A percentile compares a stretch with the other conserved stretches of the same genome.
These are phyloP conservation scores for Noctua janthe DNA, from an alignment of 2,888 invertebrate genomes.

Conservation along the genomic window DNA sequence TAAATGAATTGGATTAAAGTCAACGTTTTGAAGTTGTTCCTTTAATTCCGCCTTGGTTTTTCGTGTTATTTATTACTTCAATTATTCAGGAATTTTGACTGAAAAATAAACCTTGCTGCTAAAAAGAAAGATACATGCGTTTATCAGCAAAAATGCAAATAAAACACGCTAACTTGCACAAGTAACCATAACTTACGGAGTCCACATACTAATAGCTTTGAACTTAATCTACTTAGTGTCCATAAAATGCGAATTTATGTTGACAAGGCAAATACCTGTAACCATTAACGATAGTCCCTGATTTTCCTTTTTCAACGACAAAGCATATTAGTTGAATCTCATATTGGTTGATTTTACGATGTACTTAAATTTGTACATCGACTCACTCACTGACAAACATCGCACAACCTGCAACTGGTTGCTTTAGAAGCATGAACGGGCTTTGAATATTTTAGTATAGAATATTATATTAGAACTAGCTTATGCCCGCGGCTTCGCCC, in stretches of 20 bases:
- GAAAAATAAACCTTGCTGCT: neutral
- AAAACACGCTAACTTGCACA: neutral
- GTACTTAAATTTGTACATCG: neutral
- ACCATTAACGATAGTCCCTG: neutral
- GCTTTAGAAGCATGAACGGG: neutral
- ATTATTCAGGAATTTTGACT: neutral
- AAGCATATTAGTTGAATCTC: neutral
- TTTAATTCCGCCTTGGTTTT: slow-evolving; percentile 5
- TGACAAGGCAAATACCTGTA: slow-evolving; percentile 6
- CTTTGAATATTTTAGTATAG: neutral
- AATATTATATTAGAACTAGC: neutral
- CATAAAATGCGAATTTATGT: neutral
- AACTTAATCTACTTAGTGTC: slow-evolving; percentile 10
- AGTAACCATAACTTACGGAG: neutral
- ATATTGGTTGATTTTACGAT: neutral
- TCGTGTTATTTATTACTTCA: slow-evolving; percentile 19
- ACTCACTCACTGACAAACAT: neutral
- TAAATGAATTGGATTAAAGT: slow-evolving; percentile 39
- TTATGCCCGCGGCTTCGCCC: no score
- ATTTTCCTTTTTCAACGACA: neutral
- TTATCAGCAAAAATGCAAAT: neutral
- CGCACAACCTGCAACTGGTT: neutral
- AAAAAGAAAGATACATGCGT: neutral
- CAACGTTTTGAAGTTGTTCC: slow-evolving; percentile 11
- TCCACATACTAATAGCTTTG: neutral